Evolutionary conservation across 2,888 invertebrate species (phyloP).

Genomic region (Dorcus hopei): DNA sequence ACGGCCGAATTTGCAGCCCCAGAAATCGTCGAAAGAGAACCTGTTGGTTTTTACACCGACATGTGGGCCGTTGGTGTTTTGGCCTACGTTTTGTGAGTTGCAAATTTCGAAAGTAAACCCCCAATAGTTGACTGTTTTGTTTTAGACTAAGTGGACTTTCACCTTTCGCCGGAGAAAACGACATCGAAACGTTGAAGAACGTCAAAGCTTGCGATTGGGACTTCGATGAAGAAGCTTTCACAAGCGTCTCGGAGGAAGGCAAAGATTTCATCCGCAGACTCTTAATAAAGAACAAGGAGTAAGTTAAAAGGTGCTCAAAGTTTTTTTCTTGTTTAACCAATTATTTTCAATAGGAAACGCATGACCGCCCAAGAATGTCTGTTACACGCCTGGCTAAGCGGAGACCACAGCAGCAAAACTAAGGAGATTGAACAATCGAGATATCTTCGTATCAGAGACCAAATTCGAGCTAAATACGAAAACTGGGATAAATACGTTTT

Average conservation of each 20-base stretch:
- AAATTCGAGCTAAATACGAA: constrained; percentile 78
- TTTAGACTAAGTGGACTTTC: constrained; percentile 90
- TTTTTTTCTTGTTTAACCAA: constrained; percentile 5
- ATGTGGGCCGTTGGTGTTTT: constrained; percentile 99
- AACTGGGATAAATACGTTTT: constrained; percentile 81
- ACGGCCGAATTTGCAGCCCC: constrained; percentile 99
- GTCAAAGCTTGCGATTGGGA: constrained; percentile 99
- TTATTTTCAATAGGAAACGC: constrained; percentile 67
- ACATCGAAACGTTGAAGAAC: constrained; percentile 96
- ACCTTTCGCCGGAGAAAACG: constrained; percentile 94
- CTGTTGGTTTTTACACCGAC: constrained; percentile 99
- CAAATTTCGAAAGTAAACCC: constrained; percentile 6
- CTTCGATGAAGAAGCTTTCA: constrained; percentile 95
- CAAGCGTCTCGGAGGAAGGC: constrained; percentile 91
- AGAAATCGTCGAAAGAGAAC: constrained; percentile 97
- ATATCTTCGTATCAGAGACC: constrained; percentile 84
- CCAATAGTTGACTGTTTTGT: constrained; percentile 7
- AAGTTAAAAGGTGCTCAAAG: constrained; percentile 43
- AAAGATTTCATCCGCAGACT: constrained; percentile 96
- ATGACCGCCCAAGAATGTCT: constrained; percentile 98
- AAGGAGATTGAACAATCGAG: constrained; percentile 78
- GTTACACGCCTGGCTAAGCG: constrained; percentile 91
- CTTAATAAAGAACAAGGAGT: constrained; percentile 91
- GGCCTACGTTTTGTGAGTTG: constrained; percentile 92
- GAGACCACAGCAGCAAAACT: constrained; percentile 74